Percentiles rank a stretch among this genome's conserved stretches.
These are phyloP conservation scores for Strongylocentrotus purpuratus DNA, from an alignment of 35 echinoderm and acorn worm genomes.

Conservation along the genomic window DNA sequence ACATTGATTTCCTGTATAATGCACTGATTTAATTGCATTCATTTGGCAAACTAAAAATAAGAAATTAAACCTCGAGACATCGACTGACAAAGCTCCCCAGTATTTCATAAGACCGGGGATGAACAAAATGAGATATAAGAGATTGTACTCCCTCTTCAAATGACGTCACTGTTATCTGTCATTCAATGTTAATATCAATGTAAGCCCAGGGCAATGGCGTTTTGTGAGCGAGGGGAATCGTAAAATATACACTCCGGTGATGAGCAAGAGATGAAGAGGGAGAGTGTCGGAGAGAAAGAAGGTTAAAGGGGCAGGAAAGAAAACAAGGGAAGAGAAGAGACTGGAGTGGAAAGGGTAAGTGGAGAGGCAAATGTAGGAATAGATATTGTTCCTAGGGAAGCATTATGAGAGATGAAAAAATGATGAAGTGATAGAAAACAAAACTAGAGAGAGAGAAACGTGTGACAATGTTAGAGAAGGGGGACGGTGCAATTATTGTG, in stretches of 20 bases:
- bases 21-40: too few species aligned
- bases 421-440: too few species aligned
- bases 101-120: not conserved
- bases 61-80: too few species aligned
- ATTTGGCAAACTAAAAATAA: too few species aligned
- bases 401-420: too few species aligned
- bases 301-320: not conserved
- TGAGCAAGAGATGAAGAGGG: not conserved
- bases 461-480: too few species aligned
- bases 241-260: not conserved
- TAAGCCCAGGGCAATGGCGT: not conserved
- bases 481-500: too few species aligned
- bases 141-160: not conserved
- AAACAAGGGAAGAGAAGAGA: not conserved
- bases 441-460: too few species aligned
- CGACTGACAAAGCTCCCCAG: not conserved
- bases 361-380: not conserved
- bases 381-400: too few species aligned
- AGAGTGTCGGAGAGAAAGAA: not conserved
- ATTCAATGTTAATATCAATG: constrained; percentile 37
- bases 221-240: not conserved
- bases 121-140: not conserved
- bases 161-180: constrained; percentile 26
- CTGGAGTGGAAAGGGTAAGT: not conserved
- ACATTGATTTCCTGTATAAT: too few species aligned